A percentile compares a stretch with the other conserved stretches of the same genome.
These are phyloP conservation scores for Mycetomoellerius zeteki DNA, from an alignment of 1,140 invertebrate genomes.

Conservation along the genomic window DNA sequence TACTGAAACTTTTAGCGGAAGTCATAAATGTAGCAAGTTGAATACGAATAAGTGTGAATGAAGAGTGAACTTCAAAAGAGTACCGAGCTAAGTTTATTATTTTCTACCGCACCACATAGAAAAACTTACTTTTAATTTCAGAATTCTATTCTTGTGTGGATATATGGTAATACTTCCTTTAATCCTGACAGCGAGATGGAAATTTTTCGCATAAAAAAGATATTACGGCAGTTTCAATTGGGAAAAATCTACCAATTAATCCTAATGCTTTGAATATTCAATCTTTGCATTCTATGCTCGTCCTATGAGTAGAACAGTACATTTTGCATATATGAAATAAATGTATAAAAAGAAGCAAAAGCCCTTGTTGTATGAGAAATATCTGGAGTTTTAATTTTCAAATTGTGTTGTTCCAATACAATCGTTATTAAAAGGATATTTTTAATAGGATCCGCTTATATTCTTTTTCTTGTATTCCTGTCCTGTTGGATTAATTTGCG, in stretches of 20 bases:
- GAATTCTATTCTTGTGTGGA: conserved; percentile 24
- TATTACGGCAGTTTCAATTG: conserved; percentile 17
- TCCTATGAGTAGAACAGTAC: neutral
- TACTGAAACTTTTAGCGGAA: conserved; percentile 51
- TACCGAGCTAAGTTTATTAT: conserved; percentile 36
- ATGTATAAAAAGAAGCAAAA: neutral
- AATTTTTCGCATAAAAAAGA: neutral
- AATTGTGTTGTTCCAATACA: conserved; percentile 26
- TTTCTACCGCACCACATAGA: neutral
- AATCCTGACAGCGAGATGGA: neutral
- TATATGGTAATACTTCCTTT: conserved; percentile 41
- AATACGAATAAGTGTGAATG: conserved; percentile 38
- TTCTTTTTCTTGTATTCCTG: conserved; percentile 24
- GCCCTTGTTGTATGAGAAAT: neutral
- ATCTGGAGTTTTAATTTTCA: conserved; percentile 39
- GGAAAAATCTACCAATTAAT: conserved; percentile 22
- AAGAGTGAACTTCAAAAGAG: conserved; percentile 29
- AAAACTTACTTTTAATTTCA: conserved; percentile 48
- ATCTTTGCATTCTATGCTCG: neutral
- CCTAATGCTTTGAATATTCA: conserved; percentile 36
- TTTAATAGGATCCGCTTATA: conserved; percentile 51
- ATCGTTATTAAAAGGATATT: conserved; percentile 27
- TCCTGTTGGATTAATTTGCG: conserved; percentile 51
- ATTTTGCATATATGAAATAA: neutral
- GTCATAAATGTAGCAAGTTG: conserved; percentile 39